Evolutionary conservation across 2,113 vertebrate species (phyloP), one percentile per base, ranked within the genome.

Genomic region (Eurystomus gularis): DNA sequence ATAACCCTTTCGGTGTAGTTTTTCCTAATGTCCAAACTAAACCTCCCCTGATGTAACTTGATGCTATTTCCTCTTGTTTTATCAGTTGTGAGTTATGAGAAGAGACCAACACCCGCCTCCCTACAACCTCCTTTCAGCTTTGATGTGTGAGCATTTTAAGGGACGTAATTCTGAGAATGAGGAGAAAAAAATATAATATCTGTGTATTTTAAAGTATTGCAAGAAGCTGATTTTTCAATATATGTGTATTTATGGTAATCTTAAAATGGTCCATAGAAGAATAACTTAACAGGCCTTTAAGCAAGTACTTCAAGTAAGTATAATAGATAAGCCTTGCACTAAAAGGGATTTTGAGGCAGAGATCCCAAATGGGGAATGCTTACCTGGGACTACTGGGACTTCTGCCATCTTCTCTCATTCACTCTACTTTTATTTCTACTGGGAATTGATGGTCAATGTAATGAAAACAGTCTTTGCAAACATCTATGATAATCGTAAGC

Each of bases 131-230:
- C 42, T 42, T 42, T 42, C 42, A 42, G 46, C 28, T 71, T 20
- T 26, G 17, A 18, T 25, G 33, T 21, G 28, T 0, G 3, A 48
- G 14, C 0, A 0, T 40, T 42, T 33, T 48, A n/a, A 51, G 49
- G 66, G 42, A 52, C 0, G 1, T 17, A 25, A 29, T 42, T 29
- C 60, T 39, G 16, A 51, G 48, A 68, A 39, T 26, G 19, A 12
- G 18, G 19, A 12, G 18, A n/a, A 64, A 44, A 17, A 26, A 62
- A 54, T n/a, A 9, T 24, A 39, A 21, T 20, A 78, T 58, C 19
- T 40, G 23, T 1, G 0, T 20, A 8, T 92, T 78, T 89, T 77
- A 31, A 78, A 54, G 31, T 57, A 29, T 64, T n/a, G 13, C 18
- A 52, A 68, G 21, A 17, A 82, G 17, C 13, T 83, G 61, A 13